Evolutionary conservation across 2,797 vertebrate genomes (phyloP).

Genomic region (Myotis pilosus): DNA sequence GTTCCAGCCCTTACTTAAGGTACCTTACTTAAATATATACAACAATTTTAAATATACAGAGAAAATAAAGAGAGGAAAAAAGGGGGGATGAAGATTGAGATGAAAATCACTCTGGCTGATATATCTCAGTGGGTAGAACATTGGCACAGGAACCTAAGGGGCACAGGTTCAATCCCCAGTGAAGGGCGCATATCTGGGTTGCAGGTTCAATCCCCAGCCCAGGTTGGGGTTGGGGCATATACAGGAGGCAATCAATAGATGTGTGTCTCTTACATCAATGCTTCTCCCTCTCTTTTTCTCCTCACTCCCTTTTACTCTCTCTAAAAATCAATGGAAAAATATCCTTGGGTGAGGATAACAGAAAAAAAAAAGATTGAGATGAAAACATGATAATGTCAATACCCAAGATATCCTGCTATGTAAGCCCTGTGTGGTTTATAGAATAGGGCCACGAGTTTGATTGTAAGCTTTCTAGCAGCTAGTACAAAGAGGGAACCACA

Average conservation of each 20-base stretch:
- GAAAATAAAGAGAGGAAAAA: not conserved
- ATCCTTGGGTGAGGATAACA: too few species aligned
- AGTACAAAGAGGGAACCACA: not conserved
- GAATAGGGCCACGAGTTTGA: not conserved
- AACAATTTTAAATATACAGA: not conserved
- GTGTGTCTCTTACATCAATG: too few species aligned
- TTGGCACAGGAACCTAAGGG: too few species aligned
- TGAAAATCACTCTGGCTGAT: not conserved
- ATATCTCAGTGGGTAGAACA: too few species aligned
- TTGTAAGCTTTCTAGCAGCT: not conserved
- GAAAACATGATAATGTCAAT: not conserved
- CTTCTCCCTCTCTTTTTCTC: too few species aligned
- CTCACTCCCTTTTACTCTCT: too few species aligned
- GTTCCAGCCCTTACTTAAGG: not conserved
- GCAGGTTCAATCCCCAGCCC: too few species aligned
- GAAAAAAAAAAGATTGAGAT: not conserved
- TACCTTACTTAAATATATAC: not conserved
- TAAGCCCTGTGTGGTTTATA: not conserved
- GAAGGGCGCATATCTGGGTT: too few species aligned
- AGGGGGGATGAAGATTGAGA: not conserved
- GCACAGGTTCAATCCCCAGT: too few species aligned
- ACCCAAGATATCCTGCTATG: not conserved
- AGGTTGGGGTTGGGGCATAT: too few species aligned
- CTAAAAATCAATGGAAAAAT: too few species aligned
- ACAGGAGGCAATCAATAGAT: too few species aligned